Percentiles rank a stretch among this genome's conserved stretches.
phyloP scores from a whole-genome alignment of 2,113 vertebrate genomes.

The Pelobates fuscus region DNA sequence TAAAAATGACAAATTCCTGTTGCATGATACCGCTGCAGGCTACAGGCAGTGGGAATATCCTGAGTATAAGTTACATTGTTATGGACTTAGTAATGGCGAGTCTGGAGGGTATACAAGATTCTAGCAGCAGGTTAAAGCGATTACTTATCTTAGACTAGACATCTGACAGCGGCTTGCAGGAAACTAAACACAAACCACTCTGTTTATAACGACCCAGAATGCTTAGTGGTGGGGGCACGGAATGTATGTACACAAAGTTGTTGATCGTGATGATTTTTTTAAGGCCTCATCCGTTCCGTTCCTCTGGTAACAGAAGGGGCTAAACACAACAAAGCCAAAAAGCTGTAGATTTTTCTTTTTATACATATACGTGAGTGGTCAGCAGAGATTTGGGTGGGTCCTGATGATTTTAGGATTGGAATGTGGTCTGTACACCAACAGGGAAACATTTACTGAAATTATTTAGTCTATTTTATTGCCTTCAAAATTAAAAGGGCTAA shows the following conservation, averaged over 20 bases:
- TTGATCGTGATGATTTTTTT: background rate
- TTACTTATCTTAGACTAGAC: conserved; percentile 27
- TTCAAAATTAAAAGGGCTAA: too few relatives aligned
- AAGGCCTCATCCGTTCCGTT: background rate
- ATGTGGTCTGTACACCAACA: too few relatives aligned
- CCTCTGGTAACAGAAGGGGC: too few relatives aligned
- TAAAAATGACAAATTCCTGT: conserved; percentile 33
- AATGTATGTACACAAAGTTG: conserved; percentile 21
- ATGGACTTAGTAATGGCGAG: conserved; percentile 37
- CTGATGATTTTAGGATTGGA: too few relatives aligned
- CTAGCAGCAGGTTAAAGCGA: conserved; percentile 47
- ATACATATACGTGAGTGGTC: too few relatives aligned
- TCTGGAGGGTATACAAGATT: conserved; percentile 30
- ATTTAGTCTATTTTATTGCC: too few relatives aligned
- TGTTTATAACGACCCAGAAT: background rate
- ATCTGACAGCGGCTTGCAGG: conserved; percentile 17
- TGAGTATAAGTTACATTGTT: conserved; percentile 47
- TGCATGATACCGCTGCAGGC: conserved; percentile 13
- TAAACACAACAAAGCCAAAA: too few relatives aligned
- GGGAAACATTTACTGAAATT: too few relatives aligned
- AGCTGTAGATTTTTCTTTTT: too few relatives aligned
- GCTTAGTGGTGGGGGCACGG: background rate
- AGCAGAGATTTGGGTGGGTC: too few relatives aligned
- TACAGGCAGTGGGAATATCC: conserved; percentile 40
- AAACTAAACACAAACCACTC: conserved; percentile 15